These are phyloP conservation scores for Xylophagus ater DNA, from an alignment of 2,888 invertebrate genomes.

Conservation along the genomic window DNA sequence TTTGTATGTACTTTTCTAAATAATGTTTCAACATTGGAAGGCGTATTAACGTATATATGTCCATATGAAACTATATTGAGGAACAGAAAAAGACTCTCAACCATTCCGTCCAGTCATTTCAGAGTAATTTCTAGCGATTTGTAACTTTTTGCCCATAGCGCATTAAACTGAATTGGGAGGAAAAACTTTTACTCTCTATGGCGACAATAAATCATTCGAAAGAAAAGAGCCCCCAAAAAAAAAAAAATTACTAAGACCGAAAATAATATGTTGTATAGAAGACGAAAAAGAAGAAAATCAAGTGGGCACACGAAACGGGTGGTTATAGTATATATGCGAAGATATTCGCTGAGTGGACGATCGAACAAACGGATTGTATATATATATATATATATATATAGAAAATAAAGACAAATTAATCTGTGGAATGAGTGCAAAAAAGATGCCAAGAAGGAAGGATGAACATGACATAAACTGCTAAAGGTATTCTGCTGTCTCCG, in stretches of 20 bases:
- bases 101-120: conserved; percentile 15
- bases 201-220: conserved; percentile 16
- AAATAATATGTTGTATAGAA: too few species aligned
- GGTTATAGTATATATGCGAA: too few species aligned
- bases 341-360: too few species aligned
- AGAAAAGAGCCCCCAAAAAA: too few species aligned
- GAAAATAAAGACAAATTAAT: too few species aligned
- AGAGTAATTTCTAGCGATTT: conserved; percentile 17
- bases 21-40: too few species aligned
- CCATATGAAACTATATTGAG: too few species aligned
- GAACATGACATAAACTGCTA: conserved; percentile 15
- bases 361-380: too few species aligned
- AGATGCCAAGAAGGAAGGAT: conserved; percentile 11
- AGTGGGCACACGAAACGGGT: background rate
- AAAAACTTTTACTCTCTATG: conserved; percentile 17
- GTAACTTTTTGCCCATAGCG: conserved; percentile 13
- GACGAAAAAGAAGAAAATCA: conserved; percentile 1
- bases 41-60: too few species aligned
- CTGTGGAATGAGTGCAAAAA: background rate
- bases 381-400: too few species aligned
- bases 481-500: conserved; percentile 18
- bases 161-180: background rate
- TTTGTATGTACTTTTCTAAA: too few species aligned
- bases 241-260: too few species aligned
- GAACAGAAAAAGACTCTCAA: conserved; percentile 10